Evolutionary conservation across 1,140 invertebrate genomes (phyloP), one percentile per base, ranked within the genome.

Genomic region (Trypoxylus dichotomus): DNA sequence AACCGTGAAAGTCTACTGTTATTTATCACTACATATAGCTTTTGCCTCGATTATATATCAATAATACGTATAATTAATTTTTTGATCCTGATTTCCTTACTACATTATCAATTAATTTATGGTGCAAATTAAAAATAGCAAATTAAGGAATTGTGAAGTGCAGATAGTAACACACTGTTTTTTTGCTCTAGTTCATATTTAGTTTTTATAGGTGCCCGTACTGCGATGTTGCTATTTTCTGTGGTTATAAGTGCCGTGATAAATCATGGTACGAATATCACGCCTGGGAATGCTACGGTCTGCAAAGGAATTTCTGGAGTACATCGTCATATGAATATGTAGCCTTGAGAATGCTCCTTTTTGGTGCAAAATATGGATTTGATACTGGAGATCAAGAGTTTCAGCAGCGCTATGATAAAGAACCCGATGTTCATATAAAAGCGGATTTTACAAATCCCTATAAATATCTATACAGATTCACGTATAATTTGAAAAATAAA

Each of bases 211-310:
- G 72, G 5, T 74, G 72, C n/a, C 72, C 72, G 19, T 37, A 43
- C 19, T 74, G 72, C 32, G 72, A 74, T 41, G 32, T 74, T 19
- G 41, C 19, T 11, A 41, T 74, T 43, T 74, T 74, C 27, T 74
- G 72, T 21, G 37, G 72, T 5, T 74, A 74, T 21, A 41, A 41
- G 8, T 74, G 72, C 21, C 72, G 72, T n/a, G 19, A 74, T 42
- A 19, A 71, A 2, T 74, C 37, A 11, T 74, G 29, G 72, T 24
- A 74, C 11, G 32, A 74, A 42, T 74, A 74, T 37, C 72, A 74
- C n/a, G 32, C 7, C 3, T 74, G 72, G 72, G 72, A 74, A 74
- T 74, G 72, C 19, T 74, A 41, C 15, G 72, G 72, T 8, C 72
- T 74, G 2, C 72, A 74, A 74, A 74, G 72, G 15, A 24, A 27